phyloP scores from a whole-genome alignment of 2,888 invertebrate genomes.

The Ectemnius cavifrons region DNA sequence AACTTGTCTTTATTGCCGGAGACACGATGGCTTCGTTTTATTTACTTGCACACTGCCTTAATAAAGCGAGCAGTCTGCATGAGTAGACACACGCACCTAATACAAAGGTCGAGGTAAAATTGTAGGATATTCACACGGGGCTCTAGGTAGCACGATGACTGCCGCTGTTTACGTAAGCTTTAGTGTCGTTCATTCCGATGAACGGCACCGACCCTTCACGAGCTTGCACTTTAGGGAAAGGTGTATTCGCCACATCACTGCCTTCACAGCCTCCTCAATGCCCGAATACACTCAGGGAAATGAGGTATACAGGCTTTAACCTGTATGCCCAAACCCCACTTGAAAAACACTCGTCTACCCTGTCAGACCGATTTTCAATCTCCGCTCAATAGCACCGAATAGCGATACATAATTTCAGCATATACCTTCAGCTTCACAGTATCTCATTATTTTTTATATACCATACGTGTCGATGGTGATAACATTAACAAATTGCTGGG shows the following conservation, averaged over 20 bases:
- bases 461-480: no score
- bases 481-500: no score
- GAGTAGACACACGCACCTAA: slow-evolving; percentile 21
- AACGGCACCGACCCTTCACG: neutral
- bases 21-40: slow-evolving; percentile 1
- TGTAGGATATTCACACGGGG: no score
- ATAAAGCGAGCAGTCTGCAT: slow-evolving; percentile 22
- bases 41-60: slow-evolving; percentile 33
- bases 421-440: no score
- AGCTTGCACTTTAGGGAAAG: slow-evolving; percentile 13
- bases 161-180: slow-evolving; percentile 26
- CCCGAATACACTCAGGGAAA: slow-evolving; percentile 31
- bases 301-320: slow-evolving; percentile 12
- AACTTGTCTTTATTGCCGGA: no score
- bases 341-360: no score
- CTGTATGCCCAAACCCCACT: neutral
- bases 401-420: no score
- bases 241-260: slow-evolving; percentile 2
- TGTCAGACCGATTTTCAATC: no score
- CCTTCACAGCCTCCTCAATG: slow-evolving; percentile 6
- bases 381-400: no score
- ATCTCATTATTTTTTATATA: no score
- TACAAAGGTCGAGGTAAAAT: slow-evolving; percentile 14
- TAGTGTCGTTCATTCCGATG: slow-evolving; percentile 10
- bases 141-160: slow-evolving; percentile 8